These are phyloP conservation scores for Triplophysa tibetana DNA, from an alignment of 2,113 vertebrate genomes.

Conservation along the genomic window DNA sequence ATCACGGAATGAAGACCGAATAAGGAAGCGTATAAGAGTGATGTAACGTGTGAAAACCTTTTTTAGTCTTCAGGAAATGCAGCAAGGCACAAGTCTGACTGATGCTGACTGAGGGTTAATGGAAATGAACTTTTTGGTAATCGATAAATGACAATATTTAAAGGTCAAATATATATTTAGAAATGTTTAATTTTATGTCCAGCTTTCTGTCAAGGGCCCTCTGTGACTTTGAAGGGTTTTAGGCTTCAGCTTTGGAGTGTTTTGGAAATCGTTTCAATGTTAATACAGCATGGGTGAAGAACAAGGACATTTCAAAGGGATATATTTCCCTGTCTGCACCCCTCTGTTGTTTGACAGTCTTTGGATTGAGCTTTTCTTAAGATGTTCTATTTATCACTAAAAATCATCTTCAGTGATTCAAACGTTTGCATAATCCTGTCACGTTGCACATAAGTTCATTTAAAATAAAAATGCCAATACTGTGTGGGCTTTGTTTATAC, in stretches of 20 bases:
- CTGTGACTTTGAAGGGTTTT: background rate
- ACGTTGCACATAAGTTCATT: background rate
- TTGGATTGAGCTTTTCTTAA: background rate
- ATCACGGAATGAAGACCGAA: slow-evolving; percentile 38
- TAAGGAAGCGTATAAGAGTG: slow-evolving; percentile 24
- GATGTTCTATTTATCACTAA: background rate
- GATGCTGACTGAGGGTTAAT: background rate
- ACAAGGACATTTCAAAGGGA: too few species aligned
- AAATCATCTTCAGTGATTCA: background rate
- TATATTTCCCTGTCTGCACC: background rate
- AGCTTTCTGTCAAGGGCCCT: background rate
- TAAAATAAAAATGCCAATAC: slow-evolving; percentile 16
- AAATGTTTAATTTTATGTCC: background rate
- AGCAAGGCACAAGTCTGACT: slow-evolving; percentile 5
- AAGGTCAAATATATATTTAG: background rate
- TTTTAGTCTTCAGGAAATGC: slow-evolving; percentile 26
- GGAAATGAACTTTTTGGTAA: background rate
- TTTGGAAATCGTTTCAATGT: background rate
- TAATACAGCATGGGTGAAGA: slow-evolving; percentile 13
- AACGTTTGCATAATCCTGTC: slow-evolving; percentile 1
- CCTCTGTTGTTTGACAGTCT: background rate
- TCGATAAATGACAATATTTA: background rate
- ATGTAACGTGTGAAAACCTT: slow-evolving; percentile 25
- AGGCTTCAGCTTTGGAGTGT: background rate
- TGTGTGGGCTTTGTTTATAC: slow-evolving; percentile 14